Base-by-base conservation (phyloP, 2,888 invertebrate genomes). In the Ferdinandea cuprea region DNA sequence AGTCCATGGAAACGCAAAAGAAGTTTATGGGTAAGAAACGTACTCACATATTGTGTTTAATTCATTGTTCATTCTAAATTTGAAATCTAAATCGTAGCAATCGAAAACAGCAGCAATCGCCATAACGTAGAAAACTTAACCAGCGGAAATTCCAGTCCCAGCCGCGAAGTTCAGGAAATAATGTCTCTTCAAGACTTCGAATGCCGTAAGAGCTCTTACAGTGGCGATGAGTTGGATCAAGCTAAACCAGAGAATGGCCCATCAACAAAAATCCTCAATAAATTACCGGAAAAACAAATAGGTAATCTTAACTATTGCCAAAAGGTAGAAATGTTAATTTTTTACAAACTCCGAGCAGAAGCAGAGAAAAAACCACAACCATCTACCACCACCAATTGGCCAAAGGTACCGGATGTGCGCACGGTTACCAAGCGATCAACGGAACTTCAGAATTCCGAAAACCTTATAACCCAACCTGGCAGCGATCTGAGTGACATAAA, bases 101-200 rank as follows among this genome's bases (percentile, higher is more conserved):
- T 83, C 25, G 83, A 83, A 40, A 78, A 72, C 54, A 78, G 35
- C 30, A 40, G 66, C 13, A 78, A 66, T 15, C 83, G 83, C 35
- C 66, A 78, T 58, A 83, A 71, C 3, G 86, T 85, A 2, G 90
- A 89, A 25, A 89, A 89, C 61, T 76, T 93, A 85, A 93, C 94
- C 0, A 96, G 96, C 61, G 96, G 95, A n/a, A 96, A 96, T 11
- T 97, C 97, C 78, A 97, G 96, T 89, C 97, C 97, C 4, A 97
- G 97, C 87, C 92, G 96, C 19, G 97, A 98, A 91, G 97, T 97
- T 19, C 95, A 96, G 89, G 95, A 97, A 91, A 97, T 97, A 86
- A 92, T 97, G 89, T 94, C 95, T 4, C 92, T 95, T 46, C 94
- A 94, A 86, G 93, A 93, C n/a, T 87, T 86, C 48, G 87, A 87